Percentiles rank a stretch among this genome's conserved stretches.
phyloP scores from a whole-genome alignment of 2,797 vertebrate species.

The Thunnus albacares region DNA sequence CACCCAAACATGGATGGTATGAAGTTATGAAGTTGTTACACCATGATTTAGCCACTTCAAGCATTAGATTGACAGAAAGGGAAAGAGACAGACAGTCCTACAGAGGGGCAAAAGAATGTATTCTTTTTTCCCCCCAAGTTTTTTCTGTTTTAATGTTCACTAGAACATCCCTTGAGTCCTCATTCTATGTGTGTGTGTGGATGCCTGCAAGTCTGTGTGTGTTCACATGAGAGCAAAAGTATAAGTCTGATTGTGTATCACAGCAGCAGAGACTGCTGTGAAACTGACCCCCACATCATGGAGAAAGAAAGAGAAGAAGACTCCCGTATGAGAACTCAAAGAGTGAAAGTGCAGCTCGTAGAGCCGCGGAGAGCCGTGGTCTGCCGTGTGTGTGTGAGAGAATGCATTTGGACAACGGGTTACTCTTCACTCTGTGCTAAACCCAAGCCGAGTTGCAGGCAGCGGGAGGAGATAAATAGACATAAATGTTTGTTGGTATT shows the following conservation, averaged over 20 bases:
- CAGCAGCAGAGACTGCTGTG: constrained; percentile 26
- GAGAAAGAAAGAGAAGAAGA: constrained; percentile 31
- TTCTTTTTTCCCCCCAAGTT: constrained; percentile 6
- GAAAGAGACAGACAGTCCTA: background rate
- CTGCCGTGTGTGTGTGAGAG: constrained; percentile 4
- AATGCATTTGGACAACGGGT: constrained; percentile 28
- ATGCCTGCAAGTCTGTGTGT: constrained; percentile 19
- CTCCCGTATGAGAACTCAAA: constrained; percentile 42
- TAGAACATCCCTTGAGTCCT: constrained; percentile 1
- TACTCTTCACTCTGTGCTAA: constrained; percentile 16
- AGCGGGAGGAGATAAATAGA: background rate
- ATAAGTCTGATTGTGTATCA: constrained; percentile 13
- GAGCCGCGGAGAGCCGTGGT: constrained; percentile 16
- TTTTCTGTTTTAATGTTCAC: constrained; percentile 19
- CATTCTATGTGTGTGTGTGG: background rate
- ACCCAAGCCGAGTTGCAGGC: background rate
- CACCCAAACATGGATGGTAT: constrained; percentile 2
- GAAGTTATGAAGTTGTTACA: constrained; percentile 14
- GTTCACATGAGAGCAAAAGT: constrained; percentile 26
- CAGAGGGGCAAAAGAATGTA: background rate
- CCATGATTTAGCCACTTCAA: constrained; percentile 20
- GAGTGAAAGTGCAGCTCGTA: constrained; percentile 20
- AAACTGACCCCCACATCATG: constrained; percentile 48
- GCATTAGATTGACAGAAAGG: constrained; percentile 24
- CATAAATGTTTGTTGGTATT: constrained; percentile 26